These are phyloP conservation scores for Laspeyria flexula DNA, from an alignment of 2,888 invertebrate species.

Conservation along the genomic window DNA sequence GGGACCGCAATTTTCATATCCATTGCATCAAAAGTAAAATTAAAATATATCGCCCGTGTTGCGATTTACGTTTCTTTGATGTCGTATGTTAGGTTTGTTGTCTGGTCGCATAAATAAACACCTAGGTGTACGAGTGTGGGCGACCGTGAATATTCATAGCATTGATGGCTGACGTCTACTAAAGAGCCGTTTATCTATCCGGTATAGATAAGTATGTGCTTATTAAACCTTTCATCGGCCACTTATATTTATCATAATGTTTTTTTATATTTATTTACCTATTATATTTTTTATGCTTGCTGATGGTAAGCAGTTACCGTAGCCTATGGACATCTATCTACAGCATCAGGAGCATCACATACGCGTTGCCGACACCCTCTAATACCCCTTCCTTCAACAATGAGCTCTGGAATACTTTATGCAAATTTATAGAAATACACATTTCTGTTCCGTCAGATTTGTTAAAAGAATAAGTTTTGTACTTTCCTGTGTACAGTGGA, in stretches of 20 bases:
- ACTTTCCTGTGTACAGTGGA: conserved; percentile 10
- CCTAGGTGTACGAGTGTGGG: conserved; percentile 24
- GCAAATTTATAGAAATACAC: conserved; percentile 1
- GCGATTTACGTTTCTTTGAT: conserved; percentile 15
- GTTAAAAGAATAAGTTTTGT: conserved; percentile 15
- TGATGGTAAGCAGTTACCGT: too few relatives aligned
- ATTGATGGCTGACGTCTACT: conserved; percentile 43
- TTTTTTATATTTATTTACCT: not conserved
- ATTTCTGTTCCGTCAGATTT: not conserved
- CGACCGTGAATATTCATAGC: conserved; percentile 50
- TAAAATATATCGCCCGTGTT: conserved; percentile 8
- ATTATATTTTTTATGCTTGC: too few relatives aligned
- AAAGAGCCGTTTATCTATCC: conserved; percentile 33
- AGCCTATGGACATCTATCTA: too few relatives aligned
- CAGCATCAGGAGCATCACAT: too few relatives aligned
- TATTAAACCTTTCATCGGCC: conserved; percentile 22
- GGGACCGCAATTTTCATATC: not conserved
- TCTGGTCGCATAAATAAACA: conserved; percentile 25
- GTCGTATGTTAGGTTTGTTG: conserved; percentile 11
- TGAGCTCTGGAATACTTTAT: too few relatives aligned
- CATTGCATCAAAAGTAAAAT: not conserved
- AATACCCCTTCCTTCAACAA: too few relatives aligned
- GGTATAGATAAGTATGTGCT: conserved; percentile 28
- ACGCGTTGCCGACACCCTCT: too few relatives aligned
- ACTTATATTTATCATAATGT: conserved; percentile 10